Conservation (phyloP, 1,140 invertebrate species). For the Pentalonia nigronervosa region DNA sequence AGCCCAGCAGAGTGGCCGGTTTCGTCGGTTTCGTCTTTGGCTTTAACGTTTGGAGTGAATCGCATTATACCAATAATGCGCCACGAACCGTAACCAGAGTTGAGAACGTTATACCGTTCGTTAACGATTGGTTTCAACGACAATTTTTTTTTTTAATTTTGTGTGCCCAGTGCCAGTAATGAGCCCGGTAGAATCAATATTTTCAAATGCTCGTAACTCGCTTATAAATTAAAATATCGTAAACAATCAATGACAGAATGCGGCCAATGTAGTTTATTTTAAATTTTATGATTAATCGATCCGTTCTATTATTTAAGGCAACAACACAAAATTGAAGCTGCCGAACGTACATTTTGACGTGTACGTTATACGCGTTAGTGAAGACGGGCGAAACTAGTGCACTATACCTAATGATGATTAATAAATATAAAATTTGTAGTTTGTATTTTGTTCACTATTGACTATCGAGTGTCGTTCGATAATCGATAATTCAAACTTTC, state of each 20-base stretch:
- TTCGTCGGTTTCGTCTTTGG: not conserved
- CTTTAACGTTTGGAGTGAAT: not conserved
- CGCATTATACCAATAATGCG: no score
- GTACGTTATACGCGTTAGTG: not conserved
- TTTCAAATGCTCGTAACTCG: not conserved
- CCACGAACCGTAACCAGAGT: not conserved
- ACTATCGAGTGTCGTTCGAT: no score
- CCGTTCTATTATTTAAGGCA: not conserved
- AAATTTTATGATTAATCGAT: not conserved
- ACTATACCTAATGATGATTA: no score
- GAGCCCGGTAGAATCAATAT: not conserved
- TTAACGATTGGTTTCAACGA: not conserved
- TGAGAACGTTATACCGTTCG: not conserved
- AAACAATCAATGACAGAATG: not conserved
- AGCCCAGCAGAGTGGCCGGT: not conserved
- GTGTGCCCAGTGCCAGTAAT: no score
- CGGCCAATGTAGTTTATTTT: not conserved
- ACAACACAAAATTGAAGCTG: not conserved
- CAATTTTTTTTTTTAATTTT: no score
- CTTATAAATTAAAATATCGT: not conserved
- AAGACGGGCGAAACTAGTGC: no score
- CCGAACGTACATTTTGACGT: not conserved
- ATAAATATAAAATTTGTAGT: not conserved
- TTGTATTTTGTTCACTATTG: not conserved
- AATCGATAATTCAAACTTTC: not conserved